These are phyloP conservation scores for Nothobranchius furzeri DNA, from an alignment of 2,113 vertebrate genomes.

Conservation along the genomic window DNA sequence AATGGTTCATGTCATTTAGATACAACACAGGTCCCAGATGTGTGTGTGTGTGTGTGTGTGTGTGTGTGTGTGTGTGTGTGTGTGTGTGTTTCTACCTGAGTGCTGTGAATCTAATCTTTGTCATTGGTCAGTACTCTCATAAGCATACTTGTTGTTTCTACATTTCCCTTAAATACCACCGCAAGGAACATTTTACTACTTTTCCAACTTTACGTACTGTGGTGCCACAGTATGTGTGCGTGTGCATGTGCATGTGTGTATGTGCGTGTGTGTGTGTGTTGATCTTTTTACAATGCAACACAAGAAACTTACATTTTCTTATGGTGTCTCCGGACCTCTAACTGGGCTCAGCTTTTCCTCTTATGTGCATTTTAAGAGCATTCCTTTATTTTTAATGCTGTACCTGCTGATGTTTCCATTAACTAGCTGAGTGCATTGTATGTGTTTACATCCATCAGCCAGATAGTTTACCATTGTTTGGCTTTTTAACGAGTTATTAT, in stretches of 20 bases:
- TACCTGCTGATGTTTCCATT: no score
- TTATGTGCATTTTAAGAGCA: no score
- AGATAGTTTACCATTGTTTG: no score
- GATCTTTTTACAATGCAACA: no score
- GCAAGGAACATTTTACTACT: background rate
- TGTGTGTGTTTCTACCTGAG: conserved; percentile 5
- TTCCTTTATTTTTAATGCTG: no score
- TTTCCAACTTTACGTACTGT: background rate
- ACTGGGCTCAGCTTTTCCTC: no score
- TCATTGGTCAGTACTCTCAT: background rate
- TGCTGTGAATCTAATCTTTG: no score
- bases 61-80: background rate
- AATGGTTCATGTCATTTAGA: conserved; percentile 23
- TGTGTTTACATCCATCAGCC: no score
- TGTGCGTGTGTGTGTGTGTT: background rate
- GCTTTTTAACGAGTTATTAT: no score
- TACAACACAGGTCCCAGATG: conserved; percentile 18
- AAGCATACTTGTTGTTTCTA: background rate
- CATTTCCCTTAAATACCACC: background rate
- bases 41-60: background rate
- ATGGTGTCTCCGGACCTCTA: no score
- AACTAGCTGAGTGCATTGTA: no score
- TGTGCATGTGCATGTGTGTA: background rate
- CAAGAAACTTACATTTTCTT: no score
- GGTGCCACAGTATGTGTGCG: background rate